Percentiles rank a stretch among this genome's conserved stretches.
Evolutionary conservation across 2,888 invertebrate genomes (phyloP).

Genomic region (Agonopterix arenella): DNA sequence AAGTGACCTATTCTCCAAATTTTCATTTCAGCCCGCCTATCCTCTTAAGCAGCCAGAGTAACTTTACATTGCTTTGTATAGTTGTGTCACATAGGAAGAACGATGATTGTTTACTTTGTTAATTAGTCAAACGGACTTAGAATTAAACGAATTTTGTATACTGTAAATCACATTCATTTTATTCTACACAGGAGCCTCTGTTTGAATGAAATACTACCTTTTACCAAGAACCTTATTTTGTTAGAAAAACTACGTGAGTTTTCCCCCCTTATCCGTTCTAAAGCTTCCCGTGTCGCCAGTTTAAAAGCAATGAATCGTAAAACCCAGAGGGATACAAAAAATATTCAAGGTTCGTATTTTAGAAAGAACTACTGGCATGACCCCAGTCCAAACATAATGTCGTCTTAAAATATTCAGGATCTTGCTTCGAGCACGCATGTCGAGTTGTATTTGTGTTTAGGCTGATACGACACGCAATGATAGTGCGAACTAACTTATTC

Average conservation of each 20-base stretch:
- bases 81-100: constrained; percentile 13
- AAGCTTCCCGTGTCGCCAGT: constrained; percentile 16
- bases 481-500: constrained; percentile 25
- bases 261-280: constrained; percentile 27
- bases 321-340: constrained; percentile 32
- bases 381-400: constrained; percentile 33
- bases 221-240: constrained; percentile 25
- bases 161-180: too few relatives aligned
- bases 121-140: background rate
- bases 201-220: constrained; percentile 11
- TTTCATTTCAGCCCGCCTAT: too few relatives aligned
- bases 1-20: too few relatives aligned
- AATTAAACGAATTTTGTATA: too few relatives aligned
- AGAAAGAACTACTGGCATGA: constrained; percentile 22
- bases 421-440: constrained; percentile 48
- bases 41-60: constrained; percentile 27
- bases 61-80: constrained; percentile 26
- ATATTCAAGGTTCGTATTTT: constrained; percentile 24
- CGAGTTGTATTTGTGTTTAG: constrained; percentile 50
- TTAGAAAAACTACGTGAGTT: constrained; percentile 22
- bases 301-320: constrained; percentile 43
- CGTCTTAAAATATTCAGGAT: constrained; percentile 61
- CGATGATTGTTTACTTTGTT: background rate
- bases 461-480: constrained; percentile 58
- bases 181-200: background rate